A percentile compares a stretch with the other conserved stretches of the same genome.
Evolutionary conservation across 2,888 invertebrate species (phyloP).

Genomic region (Macrosiphum euphorbiae): DNA sequence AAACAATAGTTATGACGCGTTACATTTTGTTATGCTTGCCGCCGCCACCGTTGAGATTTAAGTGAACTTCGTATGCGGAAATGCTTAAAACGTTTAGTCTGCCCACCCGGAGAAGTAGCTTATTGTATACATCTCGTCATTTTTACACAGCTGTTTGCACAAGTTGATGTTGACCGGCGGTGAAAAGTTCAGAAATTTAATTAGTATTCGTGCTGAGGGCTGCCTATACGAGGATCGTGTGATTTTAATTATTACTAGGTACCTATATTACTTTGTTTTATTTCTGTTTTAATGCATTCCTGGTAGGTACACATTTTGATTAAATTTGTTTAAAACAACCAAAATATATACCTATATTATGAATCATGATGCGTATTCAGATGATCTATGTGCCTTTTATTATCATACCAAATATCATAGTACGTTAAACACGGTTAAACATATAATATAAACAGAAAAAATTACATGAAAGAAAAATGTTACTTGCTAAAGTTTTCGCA

Average conservation of each 20-base stretch:
- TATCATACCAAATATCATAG: neutral
- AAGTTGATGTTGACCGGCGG: constrained; percentile 47
- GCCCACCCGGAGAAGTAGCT: constrained; percentile 39
- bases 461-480: neutral
- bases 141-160: constrained; percentile 55
- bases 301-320: neutral
- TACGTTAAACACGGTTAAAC: neutral
- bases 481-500: neutral
- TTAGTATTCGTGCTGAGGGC: neutral
- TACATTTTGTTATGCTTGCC: constrained; percentile 9
- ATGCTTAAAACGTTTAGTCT: constrained; percentile 52
- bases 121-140: constrained; percentile 35
- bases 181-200: constrained; percentile 46
- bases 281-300: neutral
- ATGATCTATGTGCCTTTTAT: neutral
- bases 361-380: neutral
- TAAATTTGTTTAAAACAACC: neutral
- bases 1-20: constrained; percentile 58
- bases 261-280: constrained; percentile 1
- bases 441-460: neutral
- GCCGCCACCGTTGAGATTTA: constrained; percentile 17
- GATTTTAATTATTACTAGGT: constrained; percentile 28
- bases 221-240: neutral
- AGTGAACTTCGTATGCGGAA: constrained; percentile 42
- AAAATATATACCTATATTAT: neutral